Base-by-base conservation (phyloP, 2,888 invertebrate species). In the Cynaeus angustus region DNA sequence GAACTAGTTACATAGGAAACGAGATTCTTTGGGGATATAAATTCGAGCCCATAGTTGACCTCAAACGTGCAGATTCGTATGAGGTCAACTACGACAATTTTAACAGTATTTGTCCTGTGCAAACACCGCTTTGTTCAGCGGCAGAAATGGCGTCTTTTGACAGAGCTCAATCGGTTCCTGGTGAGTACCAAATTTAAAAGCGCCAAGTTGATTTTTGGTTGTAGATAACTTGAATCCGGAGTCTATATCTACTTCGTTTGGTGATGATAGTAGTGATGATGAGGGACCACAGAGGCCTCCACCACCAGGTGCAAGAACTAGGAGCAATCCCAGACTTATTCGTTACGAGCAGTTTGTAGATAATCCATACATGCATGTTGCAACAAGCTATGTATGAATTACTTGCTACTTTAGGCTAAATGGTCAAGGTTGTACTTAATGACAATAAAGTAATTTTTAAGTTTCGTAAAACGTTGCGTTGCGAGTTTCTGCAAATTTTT, bases 71-170 rank as follows among this genome's bases (percentile, higher is more conserved):
- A 26, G 89, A 91, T 74, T 89, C 91, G 1, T 95, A 93, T 79
- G 89, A 92, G 75, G 94, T 96, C n/a, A 95, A 98, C 85, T 97
- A 96, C 84, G 92, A 92, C 0, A 91, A 94, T 77, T 93, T 97
- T 82, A 93, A 96, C 82, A 92, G 91, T 79, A 95, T 95, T 0
- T 90, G 91, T 53, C 91, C 92, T 78, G 92, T 96, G 16, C 94
- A 95, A 79, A 96, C 95, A 0, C 96, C 97, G 0, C 86, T 95
- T 14, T 96, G 96, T 85, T 92, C 93, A n/a, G 91, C 92, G 10
- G 87, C 87, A 37, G 92, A 93, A 77, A 87, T 92, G 52, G 85
- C 88, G 0, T 88, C 89, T 70, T 90, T 90, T 81, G 91, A 91
- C 79, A 87, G 88, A 74, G 86, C 87, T 74, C 88, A 88, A 80